phyloP scores from a whole-genome alignment of 1,140 invertebrate species.

The Tenebrio molitor region DNA sequence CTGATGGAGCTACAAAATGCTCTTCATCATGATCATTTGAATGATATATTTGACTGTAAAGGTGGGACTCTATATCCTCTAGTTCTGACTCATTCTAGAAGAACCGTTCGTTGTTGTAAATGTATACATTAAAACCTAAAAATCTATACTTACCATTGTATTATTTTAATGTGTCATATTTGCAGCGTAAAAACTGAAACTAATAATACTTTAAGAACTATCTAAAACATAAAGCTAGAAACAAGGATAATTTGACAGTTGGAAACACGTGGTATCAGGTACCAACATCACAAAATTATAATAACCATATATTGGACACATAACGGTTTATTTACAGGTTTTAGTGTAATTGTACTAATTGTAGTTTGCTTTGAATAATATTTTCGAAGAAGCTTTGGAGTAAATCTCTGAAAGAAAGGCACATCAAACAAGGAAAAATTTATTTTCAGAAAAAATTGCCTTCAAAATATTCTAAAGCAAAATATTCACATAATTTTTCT shows the following conservation, averaged over 20 bases:
- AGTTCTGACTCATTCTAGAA: slow-evolving; percentile 58
- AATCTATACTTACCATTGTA: slow-evolving; percentile 15
- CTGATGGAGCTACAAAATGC: too few relatives aligned
- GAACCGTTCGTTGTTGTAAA: too few relatives aligned
- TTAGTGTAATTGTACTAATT: too few relatives aligned
- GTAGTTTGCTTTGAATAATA: too few relatives aligned
- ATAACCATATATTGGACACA: neutral
- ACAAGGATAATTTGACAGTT: neutral
- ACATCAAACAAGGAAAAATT: too few relatives aligned
- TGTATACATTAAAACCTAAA: neutral
- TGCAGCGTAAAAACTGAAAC: too few relatives aligned
- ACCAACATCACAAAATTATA: slow-evolving; percentile 7
- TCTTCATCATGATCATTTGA: slow-evolving; percentile 30
- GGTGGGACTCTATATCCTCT: slow-evolving; percentile 66
- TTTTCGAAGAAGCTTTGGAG: too few relatives aligned
- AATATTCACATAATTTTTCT: too few relatives aligned
- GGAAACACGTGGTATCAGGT: slow-evolving; percentile 16
- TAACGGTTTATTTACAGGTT: too few relatives aligned
- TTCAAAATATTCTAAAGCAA: too few relatives aligned
- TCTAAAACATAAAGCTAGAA: neutral
- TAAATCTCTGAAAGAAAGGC: too few relatives aligned
- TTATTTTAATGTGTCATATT: neutral
- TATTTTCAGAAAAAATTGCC: too few relatives aligned
- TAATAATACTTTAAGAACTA: neutral
- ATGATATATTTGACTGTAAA: slow-evolving; percentile 66